Evolutionary conservation across 2,797 vertebrate species (phyloP), one percentile per base, ranked within the genome.

Genomic region (Tragelaphus oryx): DNA sequence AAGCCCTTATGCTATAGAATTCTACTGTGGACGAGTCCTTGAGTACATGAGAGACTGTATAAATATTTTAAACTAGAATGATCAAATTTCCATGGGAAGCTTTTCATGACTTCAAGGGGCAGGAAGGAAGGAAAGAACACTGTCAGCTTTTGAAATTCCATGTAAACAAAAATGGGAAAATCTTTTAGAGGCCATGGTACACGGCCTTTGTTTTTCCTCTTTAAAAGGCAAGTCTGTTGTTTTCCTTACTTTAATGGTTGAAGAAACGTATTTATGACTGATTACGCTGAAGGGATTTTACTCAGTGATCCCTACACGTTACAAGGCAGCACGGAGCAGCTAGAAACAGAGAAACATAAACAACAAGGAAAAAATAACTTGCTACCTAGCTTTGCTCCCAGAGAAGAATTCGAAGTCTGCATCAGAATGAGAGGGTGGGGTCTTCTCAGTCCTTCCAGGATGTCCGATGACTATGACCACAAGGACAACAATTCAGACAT

Each of bases 71-170:
- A 37, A 78, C 92, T 93, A 55, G 82, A 95, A 91, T 89, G 37
- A 92, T 71, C 96, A 95, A 8, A 60, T 90, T 96, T 98, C 62
- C 86, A 94, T 96, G 94, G 55, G 86, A 97, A 97, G 75, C 3
- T 95, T 95, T 94, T 95, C 65, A 50, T 52, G 95, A 65, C 91
- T 95, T 74, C 86, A 88, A 97, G 93, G 71, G 94, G 37, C 96
- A 96, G 96, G 91, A 97, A 98, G 95, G 78, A 97, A 97, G 92
- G 91, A 96, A 97, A 97, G 22, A 97, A 97, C 94, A 93, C 88
- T 95, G 92, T 97, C 79, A 85, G 90, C 89, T 98, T 97, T 95
- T 89, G 88, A 98, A 97, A 97, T 94, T 95, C 95, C 94, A 96
- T 84, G 79, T 28, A 82, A 98, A 95, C 75, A 98, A 97, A 98